A percentile compares a stretch with the other conserved stretches of the same genome.
Conservation (phyloP, 2,113 vertebrate genomes). For the Oryzias javanicus region DNA sequence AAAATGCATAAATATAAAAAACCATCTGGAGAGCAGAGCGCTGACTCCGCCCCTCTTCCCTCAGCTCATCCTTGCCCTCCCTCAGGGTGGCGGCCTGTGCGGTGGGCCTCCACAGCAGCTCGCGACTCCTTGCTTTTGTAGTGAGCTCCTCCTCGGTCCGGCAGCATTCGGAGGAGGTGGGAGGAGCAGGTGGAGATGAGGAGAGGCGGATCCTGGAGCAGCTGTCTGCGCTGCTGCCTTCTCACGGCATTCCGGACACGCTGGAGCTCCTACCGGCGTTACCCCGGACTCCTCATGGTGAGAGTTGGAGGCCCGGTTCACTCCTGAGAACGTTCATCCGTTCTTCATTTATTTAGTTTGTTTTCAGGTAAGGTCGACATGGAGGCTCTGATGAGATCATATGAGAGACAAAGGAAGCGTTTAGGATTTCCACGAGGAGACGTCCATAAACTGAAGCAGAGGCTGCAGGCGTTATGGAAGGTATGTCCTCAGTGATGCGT, state of each 20-base stretch:
- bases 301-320: conserved; percentile 11
- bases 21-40: too few relatives aligned
- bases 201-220: conserved; percentile 66
- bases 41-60: neutral
- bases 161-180: conserved; percentile 17
- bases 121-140: conserved; percentile 84
- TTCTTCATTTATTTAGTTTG: neutral
- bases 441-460: conserved; percentile 76
- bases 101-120: conserved; percentile 75
- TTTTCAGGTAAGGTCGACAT: conserved; percentile 87
- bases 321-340: neutral
- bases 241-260: conserved; percentile 84
- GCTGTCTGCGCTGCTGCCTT: conserved; percentile 78
- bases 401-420: conserved; percentile 71
- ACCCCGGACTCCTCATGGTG: conserved; percentile 87
- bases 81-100: conserved; percentile 84
- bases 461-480: conserved; percentile 87
- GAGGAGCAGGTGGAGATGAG: conserved; percentile 37
- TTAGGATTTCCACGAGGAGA: conserved; percentile 56
- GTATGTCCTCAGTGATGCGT: conserved; percentile 63
- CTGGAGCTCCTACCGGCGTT: conserved; percentile 80
- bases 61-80: conserved; percentile 80
- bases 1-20: too few relatives aligned
- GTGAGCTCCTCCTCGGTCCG: conserved; percentile 52
- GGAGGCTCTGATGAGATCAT: conserved; percentile 80